phyloP scores from a whole-genome alignment of 2,888 invertebrate species.

The Ichneumon xanthorius region DNA sequence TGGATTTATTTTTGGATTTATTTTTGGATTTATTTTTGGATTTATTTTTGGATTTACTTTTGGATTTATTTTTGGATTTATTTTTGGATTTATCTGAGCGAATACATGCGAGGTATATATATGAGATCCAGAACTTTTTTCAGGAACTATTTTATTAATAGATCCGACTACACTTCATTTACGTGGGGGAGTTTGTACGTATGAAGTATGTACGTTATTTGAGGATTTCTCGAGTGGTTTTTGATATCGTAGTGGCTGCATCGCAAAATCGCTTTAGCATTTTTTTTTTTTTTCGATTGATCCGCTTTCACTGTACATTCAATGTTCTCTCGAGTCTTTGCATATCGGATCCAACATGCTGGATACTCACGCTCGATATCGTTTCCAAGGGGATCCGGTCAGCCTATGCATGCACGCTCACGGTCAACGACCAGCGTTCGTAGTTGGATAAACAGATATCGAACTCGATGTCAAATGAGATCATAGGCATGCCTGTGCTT shows the following conservation, averaged over 20 bases:
- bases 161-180: conserved; percentile 11
- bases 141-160: no score
- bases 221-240: not conserved
- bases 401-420: not conserved
- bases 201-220: not conserved
- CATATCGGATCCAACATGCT: not conserved
- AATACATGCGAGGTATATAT: no score
- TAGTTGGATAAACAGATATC: not conserved
- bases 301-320: not conserved
- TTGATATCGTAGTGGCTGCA: not conserved
- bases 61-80: no score
- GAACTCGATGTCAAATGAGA: not conserved
- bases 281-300: not conserved
- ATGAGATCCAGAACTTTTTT: no score
- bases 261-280: not conserved
- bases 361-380: not conserved
- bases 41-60: no score
- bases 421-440: not conserved
- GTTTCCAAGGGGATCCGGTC: not conserved
- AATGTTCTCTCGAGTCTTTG: not conserved
- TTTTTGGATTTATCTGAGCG: no score
- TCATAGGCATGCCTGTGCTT: not conserved
- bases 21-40: no score
- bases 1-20: no score
- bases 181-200: conserved; percentile 6